Conservation (phyloP, 1,140 invertebrate species). For the Glomeris maerens region DNA sequence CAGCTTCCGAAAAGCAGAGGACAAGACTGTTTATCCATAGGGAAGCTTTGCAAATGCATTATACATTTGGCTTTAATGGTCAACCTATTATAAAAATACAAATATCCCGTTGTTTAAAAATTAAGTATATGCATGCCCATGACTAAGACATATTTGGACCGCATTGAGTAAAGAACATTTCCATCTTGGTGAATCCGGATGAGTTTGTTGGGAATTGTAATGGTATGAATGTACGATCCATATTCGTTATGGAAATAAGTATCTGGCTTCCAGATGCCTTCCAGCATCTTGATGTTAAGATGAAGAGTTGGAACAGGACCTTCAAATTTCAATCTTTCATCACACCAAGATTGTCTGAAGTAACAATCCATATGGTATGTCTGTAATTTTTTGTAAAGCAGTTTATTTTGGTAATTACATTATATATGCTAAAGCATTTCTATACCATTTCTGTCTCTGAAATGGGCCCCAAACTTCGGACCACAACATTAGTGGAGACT, state of each 20-base stretch:
- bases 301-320: conserved; percentile 10
- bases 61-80: conserved; percentile 95
- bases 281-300: conserved; percentile 21
- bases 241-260: conserved; percentile 49
- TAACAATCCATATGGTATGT: conserved; percentile 47
- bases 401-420: conserved; percentile 3
- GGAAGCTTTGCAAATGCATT: conserved; percentile 91
- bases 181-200: conserved; percentile 43
- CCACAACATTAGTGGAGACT: conserved; percentile 36
- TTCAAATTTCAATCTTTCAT: conserved; percentile 36
- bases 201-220: conserved; percentile 48
- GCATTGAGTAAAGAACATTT: conserved; percentile 44
- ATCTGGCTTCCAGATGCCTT: conserved; percentile 45
- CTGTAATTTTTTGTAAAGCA: conserved; percentile 24
- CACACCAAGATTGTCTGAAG: conserved; percentile 45
- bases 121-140: conserved; percentile 1
- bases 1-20: conserved; percentile 86
- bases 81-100: too few relatives aligned
- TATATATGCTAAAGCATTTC: conserved; percentile 4
- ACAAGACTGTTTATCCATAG: conserved; percentile 86
- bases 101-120: too few relatives aligned
- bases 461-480: conserved; percentile 39
- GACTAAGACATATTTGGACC: too few relatives aligned
- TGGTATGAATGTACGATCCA: conserved; percentile 44
- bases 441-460: conserved; percentile 39